phyloP scores from a whole-genome alignment of 2,797 vertebrate species.

The Intellagama lesueurii region DNA sequence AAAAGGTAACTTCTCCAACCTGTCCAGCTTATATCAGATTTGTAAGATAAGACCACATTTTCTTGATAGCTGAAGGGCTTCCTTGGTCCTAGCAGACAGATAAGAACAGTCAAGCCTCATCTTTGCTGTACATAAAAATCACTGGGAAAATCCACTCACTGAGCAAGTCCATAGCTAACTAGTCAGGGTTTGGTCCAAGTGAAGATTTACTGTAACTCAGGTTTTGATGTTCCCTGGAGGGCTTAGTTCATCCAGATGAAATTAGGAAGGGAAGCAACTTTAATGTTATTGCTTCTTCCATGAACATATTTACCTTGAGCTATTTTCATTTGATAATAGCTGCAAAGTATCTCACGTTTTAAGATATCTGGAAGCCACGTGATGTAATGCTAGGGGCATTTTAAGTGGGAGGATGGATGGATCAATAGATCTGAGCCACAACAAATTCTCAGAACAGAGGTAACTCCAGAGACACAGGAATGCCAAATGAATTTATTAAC shows the following conservation, averaged over 20 bases:
- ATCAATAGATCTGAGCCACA: constrained; percentile 59
- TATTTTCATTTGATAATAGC: constrained; percentile 76
- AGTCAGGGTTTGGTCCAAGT: constrained; percentile 34
- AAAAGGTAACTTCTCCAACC: too few relatives aligned
- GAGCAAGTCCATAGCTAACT: constrained; percentile 26
- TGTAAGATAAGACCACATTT: neutral
- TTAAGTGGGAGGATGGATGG: neutral
- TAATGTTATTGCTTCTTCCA: constrained; percentile 47
- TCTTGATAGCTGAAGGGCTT: neutral
- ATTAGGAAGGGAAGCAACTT: constrained; percentile 64
- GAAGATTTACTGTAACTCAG: constrained; percentile 32
- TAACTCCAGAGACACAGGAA: neutral
- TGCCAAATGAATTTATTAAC: neutral
- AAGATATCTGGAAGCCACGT: constrained; percentile 50
- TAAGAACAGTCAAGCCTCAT: neutral
- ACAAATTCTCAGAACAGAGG: constrained; percentile 43
- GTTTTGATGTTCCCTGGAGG: constrained; percentile 33
- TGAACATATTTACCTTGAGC: constrained; percentile 55
- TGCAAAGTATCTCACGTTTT: constrained; percentile 60
- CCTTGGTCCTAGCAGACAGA: neutral
- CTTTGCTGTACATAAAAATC: neutral
- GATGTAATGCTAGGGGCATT: constrained; percentile 60
- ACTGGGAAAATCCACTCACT: constrained; percentile 34
- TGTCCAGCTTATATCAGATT: too few relatives aligned
- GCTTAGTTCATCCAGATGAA: constrained; percentile 50